These are phyloP conservation scores for Peromyscus aztecus DNA, from an alignment of 2,797 vertebrate species.

Conservation along the genomic window DNA sequence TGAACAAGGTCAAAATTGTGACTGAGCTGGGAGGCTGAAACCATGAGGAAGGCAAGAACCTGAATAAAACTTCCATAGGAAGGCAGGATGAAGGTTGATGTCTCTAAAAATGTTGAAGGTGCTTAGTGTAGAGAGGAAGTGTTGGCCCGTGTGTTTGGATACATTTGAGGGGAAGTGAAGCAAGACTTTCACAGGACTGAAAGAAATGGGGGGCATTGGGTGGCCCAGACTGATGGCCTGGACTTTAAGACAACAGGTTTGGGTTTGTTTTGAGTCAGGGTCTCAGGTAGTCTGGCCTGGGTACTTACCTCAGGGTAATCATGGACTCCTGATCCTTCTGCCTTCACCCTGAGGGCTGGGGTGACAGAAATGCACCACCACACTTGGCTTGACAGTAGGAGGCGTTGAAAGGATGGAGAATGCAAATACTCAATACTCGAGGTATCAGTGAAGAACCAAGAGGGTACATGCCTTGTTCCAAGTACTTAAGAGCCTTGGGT, in stretches of 20 bases:
- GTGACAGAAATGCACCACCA: not conserved
- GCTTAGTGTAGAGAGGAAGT: not conserved
- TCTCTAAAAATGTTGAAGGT: not conserved
- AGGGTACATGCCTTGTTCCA: not conserved
- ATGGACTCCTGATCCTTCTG: not conserved
- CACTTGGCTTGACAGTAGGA: not conserved
- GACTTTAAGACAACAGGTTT: not conserved
- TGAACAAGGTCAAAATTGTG: not conserved
- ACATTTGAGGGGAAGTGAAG: not conserved
- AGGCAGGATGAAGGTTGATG: fast-evolving
- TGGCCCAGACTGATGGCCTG: not conserved
- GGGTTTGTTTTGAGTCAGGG: not conserved
- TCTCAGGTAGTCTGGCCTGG: not conserved
- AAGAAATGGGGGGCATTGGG: not conserved
- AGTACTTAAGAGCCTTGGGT: not conserved
- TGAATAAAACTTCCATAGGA: not conserved
- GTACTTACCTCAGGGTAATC: not conserved
- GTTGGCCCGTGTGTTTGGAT: not conserved
- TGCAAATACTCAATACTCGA: not conserved
- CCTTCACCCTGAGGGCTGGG: not conserved
- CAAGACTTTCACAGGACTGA: not conserved
- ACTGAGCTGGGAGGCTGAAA: not conserved
- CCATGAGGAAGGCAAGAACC: not conserved
- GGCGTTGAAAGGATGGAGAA: not conserved
- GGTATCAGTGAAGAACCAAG: not conserved